phyloP scores from a whole-genome alignment of 2,797 vertebrate species.

The Syndactyla subalaris region DNA sequence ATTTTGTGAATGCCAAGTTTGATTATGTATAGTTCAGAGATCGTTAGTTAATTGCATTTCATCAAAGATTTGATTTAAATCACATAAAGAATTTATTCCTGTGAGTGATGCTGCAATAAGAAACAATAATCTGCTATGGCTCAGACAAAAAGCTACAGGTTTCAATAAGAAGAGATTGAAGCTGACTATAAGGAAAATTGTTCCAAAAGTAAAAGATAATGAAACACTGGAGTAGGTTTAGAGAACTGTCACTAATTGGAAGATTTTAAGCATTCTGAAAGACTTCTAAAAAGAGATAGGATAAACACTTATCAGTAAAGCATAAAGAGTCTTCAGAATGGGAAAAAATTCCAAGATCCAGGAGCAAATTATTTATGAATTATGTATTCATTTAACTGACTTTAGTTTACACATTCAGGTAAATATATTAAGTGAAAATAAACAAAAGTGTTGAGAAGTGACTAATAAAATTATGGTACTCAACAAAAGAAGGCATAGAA shows the following conservation, averaged over 20 bases:
- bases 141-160: neutral
- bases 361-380: neutral
- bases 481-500: neutral
- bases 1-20: neutral
- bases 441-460: neutral
- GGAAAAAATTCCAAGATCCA: neutral
- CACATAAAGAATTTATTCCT: neutral
- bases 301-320: neutral
- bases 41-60: neutral
- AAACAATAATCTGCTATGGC: neutral
- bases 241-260: neutral
- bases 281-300: neutral
- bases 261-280: neutral
- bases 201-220: neutral
- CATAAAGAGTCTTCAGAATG: neutral
- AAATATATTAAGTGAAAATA: neutral
- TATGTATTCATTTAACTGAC: neutral
- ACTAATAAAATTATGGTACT: neutral
- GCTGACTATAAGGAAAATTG: neutral
- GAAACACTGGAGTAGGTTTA: neutral
- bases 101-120: neutral
- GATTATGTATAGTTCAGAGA: neutral
- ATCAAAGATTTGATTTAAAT: neutral
- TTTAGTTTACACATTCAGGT: neutral
- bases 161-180: neutral